phyloP scores from a whole-genome alignment of 1,140 invertebrate species.

The Magallana ariakensis region DNA sequence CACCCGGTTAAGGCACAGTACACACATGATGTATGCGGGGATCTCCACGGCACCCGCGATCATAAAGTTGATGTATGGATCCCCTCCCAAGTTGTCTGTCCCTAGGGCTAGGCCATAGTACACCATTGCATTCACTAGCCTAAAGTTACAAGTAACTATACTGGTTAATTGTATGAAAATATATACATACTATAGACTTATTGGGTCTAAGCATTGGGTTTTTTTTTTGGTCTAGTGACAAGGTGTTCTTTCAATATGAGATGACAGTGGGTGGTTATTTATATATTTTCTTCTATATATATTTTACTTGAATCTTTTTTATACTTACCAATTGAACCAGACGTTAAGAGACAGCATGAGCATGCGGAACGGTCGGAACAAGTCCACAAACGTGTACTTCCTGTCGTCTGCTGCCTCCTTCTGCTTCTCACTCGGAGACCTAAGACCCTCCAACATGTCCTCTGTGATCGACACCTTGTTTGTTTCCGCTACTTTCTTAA shows the following conservation, averaged over 20 bases:
- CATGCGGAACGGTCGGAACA: conserved; percentile 61
- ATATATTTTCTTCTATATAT: too few species aligned
- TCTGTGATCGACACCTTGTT: conserved; percentile 64
- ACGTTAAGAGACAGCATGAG: conserved; percentile 66
- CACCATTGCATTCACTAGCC: conserved; percentile 89
- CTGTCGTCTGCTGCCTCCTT: conserved; percentile 27
- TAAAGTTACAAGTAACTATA: conserved; percentile 69
- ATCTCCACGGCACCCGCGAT: conserved; percentile 88
- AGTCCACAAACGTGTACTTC: conserved; percentile 63
- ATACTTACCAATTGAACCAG: conserved; percentile 71
- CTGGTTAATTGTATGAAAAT: too few species aligned
- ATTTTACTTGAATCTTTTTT: too few species aligned
- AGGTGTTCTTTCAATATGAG: too few species aligned
- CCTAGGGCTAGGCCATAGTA: conserved; percentile 92
- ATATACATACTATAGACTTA: too few species aligned
- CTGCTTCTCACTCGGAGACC: conserved; percentile 11
- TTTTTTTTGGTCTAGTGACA: too few species aligned
- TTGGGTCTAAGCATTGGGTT: too few species aligned
- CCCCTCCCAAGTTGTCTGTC: conserved; percentile 87
- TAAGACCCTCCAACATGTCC: conserved; percentile 51
- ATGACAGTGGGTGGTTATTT: too few species aligned
- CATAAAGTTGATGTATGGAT: conserved; percentile 88
- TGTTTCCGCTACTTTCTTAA: conserved; percentile 65
- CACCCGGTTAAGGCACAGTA: conserved; percentile 68
- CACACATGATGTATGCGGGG: conserved; percentile 85